Evolutionary conservation across 1,140 invertebrate species (phyloP), one percentile per base, ranked within the genome.

Genomic region (Tetragonula clypearis): DNA sequence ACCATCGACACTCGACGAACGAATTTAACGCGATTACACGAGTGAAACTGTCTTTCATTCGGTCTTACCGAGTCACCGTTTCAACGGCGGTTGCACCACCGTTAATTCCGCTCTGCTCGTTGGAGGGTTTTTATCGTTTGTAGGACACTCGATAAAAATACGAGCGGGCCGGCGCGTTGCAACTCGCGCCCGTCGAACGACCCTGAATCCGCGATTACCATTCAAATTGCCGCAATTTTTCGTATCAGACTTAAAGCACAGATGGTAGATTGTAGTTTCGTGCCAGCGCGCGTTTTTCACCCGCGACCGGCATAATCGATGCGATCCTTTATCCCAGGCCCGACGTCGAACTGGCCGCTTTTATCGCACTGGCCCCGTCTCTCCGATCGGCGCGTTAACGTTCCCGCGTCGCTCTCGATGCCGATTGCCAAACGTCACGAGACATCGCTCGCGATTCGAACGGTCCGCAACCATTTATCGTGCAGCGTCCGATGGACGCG

Each of bases 301-400:
- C 80, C 74, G 55, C 53, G 26, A 58, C 71, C 62, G 60, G 41
- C 77, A 58, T 90, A 89, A 90, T 90, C 86, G 88, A 55, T 82
- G 41, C 82, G 73, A 89, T 90, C 82, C 82, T 89, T 90, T 90
- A 90, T 85, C 79, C 82, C 19, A 53, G 66, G 21, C 76, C 41
- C 41, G 41, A 89, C 82, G 88, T 89, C 62, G 82, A 77, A 85
- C 41, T 65, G 65, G 69, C 49, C 79, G 65, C 53, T 85, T 73
- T 87, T 89, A 89, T 90, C 88, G 87, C 65, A 8, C 41, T 49
- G 41, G 68, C 41, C 30, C n/a, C 82, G 60, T 58, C 60, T 87
- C 85, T 21, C 56, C 35, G n/a, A 21, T 8, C 84, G 41, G 71
- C 71, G 69, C 65, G 76, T 76, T 82, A 65, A 60, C 87, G 26